A percentile compares a stretch with the other conserved stretches of the same genome.
These are phyloP conservation scores for Hippocampus comes DNA, from an alignment of 2,113 vertebrate species.

Conservation along the genomic window DNA sequence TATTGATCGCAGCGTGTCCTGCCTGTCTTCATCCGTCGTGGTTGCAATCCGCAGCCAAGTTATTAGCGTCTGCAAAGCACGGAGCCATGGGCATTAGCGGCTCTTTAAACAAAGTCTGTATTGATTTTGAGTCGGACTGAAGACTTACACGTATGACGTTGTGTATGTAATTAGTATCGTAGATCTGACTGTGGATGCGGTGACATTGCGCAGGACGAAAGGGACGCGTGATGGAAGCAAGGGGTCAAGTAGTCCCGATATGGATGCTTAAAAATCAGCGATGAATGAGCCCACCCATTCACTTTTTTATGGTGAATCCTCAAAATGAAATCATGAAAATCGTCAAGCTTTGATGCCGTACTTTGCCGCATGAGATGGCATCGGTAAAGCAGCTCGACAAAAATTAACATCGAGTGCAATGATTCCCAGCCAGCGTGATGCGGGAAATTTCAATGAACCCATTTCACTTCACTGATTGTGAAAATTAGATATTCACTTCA, in stretches of 20 bases:
- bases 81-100: conserved; percentile 59
- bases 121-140: conserved; percentile 60
- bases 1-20: conserved; percentile 60
- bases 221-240: neutral
- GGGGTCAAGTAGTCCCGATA: conserved; percentile 15
- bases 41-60: conserved; percentile 50
- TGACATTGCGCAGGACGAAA: conserved; percentile 28
- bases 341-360: neutral
- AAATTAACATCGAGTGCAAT: neutral
- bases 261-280: neutral
- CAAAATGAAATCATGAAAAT: neutral
- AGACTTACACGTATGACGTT: conserved; percentile 51
- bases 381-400: neutral
- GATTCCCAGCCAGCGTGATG: neutral
- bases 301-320: neutral
- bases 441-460: too few relatives aligned
- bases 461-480: too few relatives aligned
- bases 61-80: conserved; percentile 64
- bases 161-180: conserved; percentile 62
- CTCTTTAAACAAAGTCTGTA: conserved; percentile 71
- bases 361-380: neutral
- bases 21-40: conserved; percentile 63
- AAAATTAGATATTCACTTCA: too few relatives aligned
- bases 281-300: neutral
- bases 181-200: conserved; percentile 18